Evolutionary conservation across 2,888 invertebrate genomes (phyloP), one percentile per base, ranked within the genome.

Genomic region (Julus scanicus): DNA sequence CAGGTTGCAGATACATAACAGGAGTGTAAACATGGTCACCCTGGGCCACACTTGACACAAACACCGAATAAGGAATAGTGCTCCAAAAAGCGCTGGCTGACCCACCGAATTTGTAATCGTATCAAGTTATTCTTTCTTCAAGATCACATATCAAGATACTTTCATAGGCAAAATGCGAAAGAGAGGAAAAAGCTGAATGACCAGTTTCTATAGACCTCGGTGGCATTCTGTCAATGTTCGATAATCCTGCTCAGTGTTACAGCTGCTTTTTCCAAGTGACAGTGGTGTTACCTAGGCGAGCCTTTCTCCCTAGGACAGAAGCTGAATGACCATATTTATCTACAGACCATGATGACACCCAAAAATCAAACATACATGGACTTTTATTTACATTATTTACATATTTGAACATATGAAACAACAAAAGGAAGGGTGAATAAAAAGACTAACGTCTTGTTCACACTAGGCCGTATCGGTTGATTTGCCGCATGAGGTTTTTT

Each of bases 151-250:
- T 48, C 9, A 71, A n/a, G n/a, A n/a, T n/a, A n/a, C n/a, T n/a
- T n/a, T n/a, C n/a, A n/a, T n/a, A n/a, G n/a, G n/a, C n/a, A n/a
- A n/a, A n/a, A n/a, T n/a, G n/a, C n/a, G n/a, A n/a, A n/a, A n/a
- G n/a, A n/a, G n/a, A n/a, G n/a, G n/a, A n/a, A n/a, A 63, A 63
- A 63, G 71, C 29, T 71, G 71, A 71, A 71, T 71, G 71, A 71
- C 71, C 71, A 71, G 71, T 71, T 71, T 71, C 71, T 71, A 71
- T 71, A 71, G 71, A 71, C 71, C 71, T 29, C 9, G 71, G 29
- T 29, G 4, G 9, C 29, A 8, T 71, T 71, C 29, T 29, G 29
- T 11, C 57, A 63, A 63, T n/a, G n/a, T 63, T 63, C 57, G n/a
- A 71, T 1, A 48, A 3, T 71, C 29, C 71, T 29, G 71, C 71